Evolutionary conservation across 2,797 vertebrate species (phyloP).

Genomic region (Clarias fuscus): DNA sequence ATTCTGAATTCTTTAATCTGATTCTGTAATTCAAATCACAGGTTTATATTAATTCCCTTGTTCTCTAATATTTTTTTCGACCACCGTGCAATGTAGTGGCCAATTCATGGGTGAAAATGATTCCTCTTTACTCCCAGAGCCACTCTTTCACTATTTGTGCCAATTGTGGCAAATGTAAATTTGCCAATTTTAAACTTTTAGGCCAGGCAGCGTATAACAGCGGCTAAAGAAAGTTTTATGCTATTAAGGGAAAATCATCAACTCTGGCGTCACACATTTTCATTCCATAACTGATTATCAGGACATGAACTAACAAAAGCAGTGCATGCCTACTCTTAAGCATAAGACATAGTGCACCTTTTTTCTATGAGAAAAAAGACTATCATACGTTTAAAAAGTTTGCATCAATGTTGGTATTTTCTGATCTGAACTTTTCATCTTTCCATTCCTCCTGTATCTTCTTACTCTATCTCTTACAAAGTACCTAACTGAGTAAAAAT

Average conservation of each 20-base stretch:
- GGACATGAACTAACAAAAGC: neutral
- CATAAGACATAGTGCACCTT: neutral
- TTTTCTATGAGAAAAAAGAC: neutral
- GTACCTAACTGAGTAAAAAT: slow-evolving; percentile 1
- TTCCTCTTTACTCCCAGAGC: too few relatives aligned
- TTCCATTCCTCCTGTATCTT: neutral
- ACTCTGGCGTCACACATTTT: neutral
- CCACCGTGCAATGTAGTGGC: too few relatives aligned
- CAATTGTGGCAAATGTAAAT: too few relatives aligned
- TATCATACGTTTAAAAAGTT: neutral
- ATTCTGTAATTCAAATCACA: neutral
- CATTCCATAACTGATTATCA: neutral
- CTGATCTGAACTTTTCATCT: neutral
- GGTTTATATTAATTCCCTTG: neutral
- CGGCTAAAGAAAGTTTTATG: neutral
- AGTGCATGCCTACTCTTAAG: neutral
- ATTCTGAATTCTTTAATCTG: neutral
- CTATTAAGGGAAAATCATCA: neutral
- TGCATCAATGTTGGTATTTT: neutral
- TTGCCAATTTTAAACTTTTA: too few relatives aligned
- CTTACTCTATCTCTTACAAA: neutral
- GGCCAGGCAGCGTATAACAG: too few relatives aligned
- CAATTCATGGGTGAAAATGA: too few relatives aligned
- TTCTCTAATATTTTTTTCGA: too few relatives aligned
- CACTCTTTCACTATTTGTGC: too few relatives aligned